These are phyloP conservation scores for Heteronetta atricapilla DNA, from an alignment of 2,113 vertebrate genomes.

Conservation along the genomic window DNA sequence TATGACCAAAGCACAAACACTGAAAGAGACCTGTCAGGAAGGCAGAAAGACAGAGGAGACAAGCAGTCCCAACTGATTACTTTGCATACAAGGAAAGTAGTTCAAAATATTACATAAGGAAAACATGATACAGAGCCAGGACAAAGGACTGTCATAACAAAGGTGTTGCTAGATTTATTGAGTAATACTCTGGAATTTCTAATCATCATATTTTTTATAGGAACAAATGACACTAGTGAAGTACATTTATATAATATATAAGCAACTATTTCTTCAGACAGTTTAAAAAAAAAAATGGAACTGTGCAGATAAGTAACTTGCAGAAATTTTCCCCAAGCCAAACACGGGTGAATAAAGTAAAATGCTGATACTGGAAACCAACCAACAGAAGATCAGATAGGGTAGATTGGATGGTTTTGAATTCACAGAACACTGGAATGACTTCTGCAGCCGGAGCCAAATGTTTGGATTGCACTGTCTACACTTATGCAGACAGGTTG, in stretches of 20 bases:
- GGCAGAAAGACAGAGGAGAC: constrained; percentile 7
- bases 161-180: constrained; percentile 33
- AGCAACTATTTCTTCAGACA: constrained; percentile 20
- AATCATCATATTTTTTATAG: not conserved
- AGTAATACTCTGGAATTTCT: not conserved
- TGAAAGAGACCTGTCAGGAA: constrained; percentile 16
- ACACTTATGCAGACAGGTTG: constrained; percentile 45
- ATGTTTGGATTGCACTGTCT: constrained; percentile 50
- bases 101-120: constrained; percentile 16
- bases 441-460: constrained; percentile 3
- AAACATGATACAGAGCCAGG: not conserved
- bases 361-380: constrained; percentile 28
- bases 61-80: not conserved
- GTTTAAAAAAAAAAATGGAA: not conserved
- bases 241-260: not conserved
- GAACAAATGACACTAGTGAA: constrained; percentile 6
- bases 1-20: not conserved
- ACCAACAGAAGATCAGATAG: constrained; percentile 12
- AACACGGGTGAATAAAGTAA: constrained; percentile 31
- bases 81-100: not conserved
- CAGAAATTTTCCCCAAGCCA: not conserved
- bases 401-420: constrained; percentile 1
- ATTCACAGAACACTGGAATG: constrained; percentile 49
- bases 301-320: not conserved
- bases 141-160: constrained; percentile 17